Evolutionary conservation across 1,140 invertebrate species (phyloP).

Genomic region (Heliothis subflexa): DNA sequence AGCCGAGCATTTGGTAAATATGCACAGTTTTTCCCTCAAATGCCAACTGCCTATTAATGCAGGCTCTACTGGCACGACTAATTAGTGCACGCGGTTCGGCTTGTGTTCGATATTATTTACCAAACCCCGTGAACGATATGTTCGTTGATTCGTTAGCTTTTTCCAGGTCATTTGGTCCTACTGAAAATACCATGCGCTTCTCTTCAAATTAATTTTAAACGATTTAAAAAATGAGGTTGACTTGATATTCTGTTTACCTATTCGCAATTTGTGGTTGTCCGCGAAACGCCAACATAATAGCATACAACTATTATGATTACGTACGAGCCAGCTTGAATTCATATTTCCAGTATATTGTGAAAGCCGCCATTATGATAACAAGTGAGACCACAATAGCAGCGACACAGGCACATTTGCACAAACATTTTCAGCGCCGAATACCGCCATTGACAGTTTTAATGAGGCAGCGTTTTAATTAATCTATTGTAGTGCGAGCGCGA

Average conservation of each 20-base stretch:
- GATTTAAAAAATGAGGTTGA: too few species aligned
- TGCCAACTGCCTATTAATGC: slow-evolving; percentile 3
- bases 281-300: too few species aligned
- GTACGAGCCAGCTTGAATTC: too few species aligned
- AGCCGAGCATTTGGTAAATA: slow-evolving; percentile 13
- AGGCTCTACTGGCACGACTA: not conserved
- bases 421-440: not conserved
- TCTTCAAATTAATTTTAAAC: not conserved
- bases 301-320: too few species aligned
- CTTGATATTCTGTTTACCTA: not conserved
- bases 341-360: too few species aligned
- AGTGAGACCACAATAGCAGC: too few species aligned
- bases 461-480: slow-evolving; percentile 34
- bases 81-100: not conserved
- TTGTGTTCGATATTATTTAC: slow-evolving; percentile 6
- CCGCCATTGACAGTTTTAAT: slow-evolving; percentile 10
- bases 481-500: not conserved
- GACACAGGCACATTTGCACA: too few species aligned
- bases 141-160: not conserved
- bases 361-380: too few species aligned
- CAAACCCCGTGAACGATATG: not conserved
- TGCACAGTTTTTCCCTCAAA: slow-evolving; percentile 13
- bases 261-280: too few species aligned
- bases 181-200: not conserved
- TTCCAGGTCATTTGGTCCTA: not conserved